These are phyloP conservation scores for Pipistrellus kuhlii DNA, from an alignment of 2,797 vertebrate genomes.

Conservation along the genomic window DNA sequence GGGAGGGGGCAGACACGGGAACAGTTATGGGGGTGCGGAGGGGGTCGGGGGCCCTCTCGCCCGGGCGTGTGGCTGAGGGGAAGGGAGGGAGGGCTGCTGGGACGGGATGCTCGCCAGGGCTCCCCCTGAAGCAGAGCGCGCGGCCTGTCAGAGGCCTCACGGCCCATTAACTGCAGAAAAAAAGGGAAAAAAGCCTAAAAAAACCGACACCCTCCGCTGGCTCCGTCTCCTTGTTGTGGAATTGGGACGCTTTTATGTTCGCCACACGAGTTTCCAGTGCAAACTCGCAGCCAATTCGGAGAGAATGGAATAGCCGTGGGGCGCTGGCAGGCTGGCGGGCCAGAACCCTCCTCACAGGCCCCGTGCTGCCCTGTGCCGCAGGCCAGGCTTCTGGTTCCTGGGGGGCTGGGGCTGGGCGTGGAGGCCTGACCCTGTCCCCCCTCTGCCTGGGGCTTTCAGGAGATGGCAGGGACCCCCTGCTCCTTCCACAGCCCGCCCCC, in stretches of 20 bases:
- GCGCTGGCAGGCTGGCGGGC: background rate
- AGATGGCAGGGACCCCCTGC: rapidly evolving
- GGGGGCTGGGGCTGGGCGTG: too few species aligned
- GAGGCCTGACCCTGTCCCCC: background rate
- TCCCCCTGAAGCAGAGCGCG: constrained; percentile 18
- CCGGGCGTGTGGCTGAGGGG: background rate
- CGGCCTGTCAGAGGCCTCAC: background rate
- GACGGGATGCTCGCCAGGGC: background rate
- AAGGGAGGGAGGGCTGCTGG: background rate
- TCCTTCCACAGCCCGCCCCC: rapidly evolving
- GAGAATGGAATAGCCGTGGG: background rate
- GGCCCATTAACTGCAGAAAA: constrained; percentile 58
- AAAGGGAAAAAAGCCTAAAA: background rate
- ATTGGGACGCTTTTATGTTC: background rate
- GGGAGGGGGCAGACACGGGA: background rate
- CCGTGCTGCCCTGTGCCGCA: rapidly evolving
- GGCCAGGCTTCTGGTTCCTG: too few species aligned
- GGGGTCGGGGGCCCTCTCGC: too few species aligned
- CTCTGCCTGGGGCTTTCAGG: background rate
- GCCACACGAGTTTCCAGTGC: constrained; percentile 3
- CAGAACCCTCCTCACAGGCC: background rate
- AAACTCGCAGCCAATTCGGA: background rate
- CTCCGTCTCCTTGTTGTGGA: constrained; percentile 36
- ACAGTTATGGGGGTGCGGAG: background rate
- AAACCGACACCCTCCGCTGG: background rate